Base-by-base conservation (phyloP, 2,888 invertebrate genomes). In the Ophion ventricosus region DNA sequence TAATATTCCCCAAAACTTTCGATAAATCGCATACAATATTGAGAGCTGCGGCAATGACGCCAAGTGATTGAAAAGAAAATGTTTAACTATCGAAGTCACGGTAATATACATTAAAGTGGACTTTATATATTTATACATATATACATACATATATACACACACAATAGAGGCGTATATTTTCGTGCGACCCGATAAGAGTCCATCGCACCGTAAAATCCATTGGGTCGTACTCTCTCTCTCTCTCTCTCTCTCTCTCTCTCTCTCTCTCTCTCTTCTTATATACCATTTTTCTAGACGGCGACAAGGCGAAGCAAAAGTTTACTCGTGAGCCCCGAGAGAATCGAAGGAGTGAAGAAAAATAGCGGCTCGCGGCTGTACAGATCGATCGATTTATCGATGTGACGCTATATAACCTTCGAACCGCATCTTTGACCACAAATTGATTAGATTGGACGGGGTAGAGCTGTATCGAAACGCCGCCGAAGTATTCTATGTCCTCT, bases 391-490 rank as follows among this genome's bases (percentile, higher is more conserved):
- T 72, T 76, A 64, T 83, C 70, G 70, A 70, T 75, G 43, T 69
- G 70, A 23, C 26, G n/a, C 43, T 43, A 11, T 72, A 14, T 26
- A 74, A 57, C 74, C 67, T 74, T 73, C 64, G 63, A 49, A 70
- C 54, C 73, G 64, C 25, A 49, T 26, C 63, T 73, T 26, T 25
- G 61, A 49, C 49, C 29, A 76, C 54, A 80, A 75, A 83, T 79
- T 83, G 79, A 83, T 83, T 80, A 59, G 57, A 83, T 83, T 72
- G 79, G 57, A 75, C 69, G 75, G 59, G 23, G 11, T 43, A 73
- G n/a, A 35, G 25, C 25, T 14, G 70, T 40, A 66, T 49, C 26
- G 72, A 61, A 83, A 59, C 40, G 70, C 79, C 20, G 43, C 72
- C 57, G 54, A 14, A 29, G 35, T 66, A 63, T 76, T 83, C 35